These are phyloP conservation scores for Drosophila setifemur DNA, from an alignment of 1,140 invertebrate genomes.

Conservation along the genomic window DNA sequence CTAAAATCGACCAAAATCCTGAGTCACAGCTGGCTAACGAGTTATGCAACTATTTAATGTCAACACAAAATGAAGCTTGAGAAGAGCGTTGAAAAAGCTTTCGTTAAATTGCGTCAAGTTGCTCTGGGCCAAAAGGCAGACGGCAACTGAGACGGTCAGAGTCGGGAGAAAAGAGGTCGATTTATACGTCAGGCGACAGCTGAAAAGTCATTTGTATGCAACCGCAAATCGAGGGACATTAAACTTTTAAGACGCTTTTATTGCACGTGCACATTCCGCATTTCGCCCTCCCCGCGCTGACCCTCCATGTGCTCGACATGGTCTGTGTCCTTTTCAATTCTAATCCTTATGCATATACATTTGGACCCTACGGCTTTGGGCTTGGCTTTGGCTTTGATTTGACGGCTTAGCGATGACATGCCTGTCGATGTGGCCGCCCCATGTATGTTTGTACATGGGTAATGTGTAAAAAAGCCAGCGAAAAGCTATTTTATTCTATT, in stretches of 20 bases:
- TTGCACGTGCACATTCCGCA: conserved; percentile 38
- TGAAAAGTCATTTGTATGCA: conserved; percentile 68
- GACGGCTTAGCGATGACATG: conserved; percentile 59
- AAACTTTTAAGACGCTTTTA: conserved; percentile 77
- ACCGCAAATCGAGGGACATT: conserved; percentile 67
- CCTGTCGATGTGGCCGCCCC: conserved; percentile 49
- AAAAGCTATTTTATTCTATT: too few species aligned
- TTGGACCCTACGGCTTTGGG: conserved; percentile 3
- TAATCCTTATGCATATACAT: conserved; percentile 46
- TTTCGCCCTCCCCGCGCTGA: conserved; percentile 5
- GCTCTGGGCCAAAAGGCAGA: conserved; percentile 6
- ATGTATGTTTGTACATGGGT: too few species aligned
- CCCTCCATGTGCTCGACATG: conserved; percentile 14
- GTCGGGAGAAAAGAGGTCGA: conserved; percentile 6
- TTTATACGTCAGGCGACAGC: conserved; percentile 8
- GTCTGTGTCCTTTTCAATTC: conserved; percentile 56
- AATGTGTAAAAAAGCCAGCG: background rate
- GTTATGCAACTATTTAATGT: conserved; percentile 32
- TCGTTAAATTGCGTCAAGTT: conserved; percentile 23
- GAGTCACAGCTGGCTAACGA: background rate
- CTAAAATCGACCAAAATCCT: conserved; percentile 3
- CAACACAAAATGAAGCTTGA: conserved; percentile 31
- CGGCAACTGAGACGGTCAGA: background rate
- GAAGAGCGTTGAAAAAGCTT: conserved; percentile 10
- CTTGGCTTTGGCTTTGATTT: conserved; percentile 55